Evolutionary conservation across 2,113 vertebrate species (phyloP), one percentile per base, ranked within the genome.

Genomic region (Tetrax tetrax): DNA sequence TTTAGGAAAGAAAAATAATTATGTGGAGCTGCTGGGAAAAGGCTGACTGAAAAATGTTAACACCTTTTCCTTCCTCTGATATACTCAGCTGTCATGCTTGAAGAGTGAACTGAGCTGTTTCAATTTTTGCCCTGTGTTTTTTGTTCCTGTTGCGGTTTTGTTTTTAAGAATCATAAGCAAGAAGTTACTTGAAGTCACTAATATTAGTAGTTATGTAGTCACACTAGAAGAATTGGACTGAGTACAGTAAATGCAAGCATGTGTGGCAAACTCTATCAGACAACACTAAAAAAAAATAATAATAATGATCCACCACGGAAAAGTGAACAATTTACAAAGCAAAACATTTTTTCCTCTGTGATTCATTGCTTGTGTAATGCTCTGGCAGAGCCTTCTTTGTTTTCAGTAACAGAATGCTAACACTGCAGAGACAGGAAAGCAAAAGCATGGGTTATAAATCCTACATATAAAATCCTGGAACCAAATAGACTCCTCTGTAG

Each of bases 331-430:
- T 96, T 97, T 93, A 95, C 87, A 96, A 96, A 95, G 88, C 89
- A 97, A 97, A 97, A 96, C 87, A 95, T 91, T 95, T 96, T 97
- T 96, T 94, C 95, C 79, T 96, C 95, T 81, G 89, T 97, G 96
- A 97, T 97, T 96, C 96, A 97, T 65, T 89, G 95, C 93, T 97
- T 95, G 89, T 89, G 95, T 97, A 97, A 97, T 96, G 92, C 87
- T 80, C 90, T 95, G 91, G 96, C 95, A 97, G 84, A 97, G 96
- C 63, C 70, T 89, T 94, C 95, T 97, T 96, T 96, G 95, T 96
- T 96, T 96, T 97, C 95, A 93, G 94, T 93, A 96, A 86, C 93
- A 97, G 96, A 97, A 96, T 93, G 82, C 96, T 96, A 97, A 97
- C 93, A 89, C 92, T 97, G 94, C 95, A 97, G 96, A 96, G 89